phyloP scores from a whole-genome alignment of 2,797 vertebrate species.

The Schizopygopsis pylzovi region DNA sequence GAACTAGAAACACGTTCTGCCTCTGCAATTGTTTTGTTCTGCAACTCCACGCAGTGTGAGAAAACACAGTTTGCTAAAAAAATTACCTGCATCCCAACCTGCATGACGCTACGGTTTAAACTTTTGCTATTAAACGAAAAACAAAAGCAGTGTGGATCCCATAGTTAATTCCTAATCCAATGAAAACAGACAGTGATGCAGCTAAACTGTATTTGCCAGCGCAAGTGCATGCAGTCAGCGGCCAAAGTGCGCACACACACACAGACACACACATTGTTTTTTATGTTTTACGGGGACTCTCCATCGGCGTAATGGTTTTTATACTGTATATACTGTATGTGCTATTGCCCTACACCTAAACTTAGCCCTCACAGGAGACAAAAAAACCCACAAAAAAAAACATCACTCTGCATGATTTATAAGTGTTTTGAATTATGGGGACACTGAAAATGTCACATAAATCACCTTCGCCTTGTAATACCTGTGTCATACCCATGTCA shows the following conservation, averaged over 20 bases:
- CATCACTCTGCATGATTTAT: too few relatives aligned
- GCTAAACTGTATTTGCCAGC: constrained; percentile 44
- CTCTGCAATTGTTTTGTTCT: constrained; percentile 32
- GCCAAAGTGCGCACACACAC: constrained; percentile 18
- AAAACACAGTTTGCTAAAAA: constrained; percentile 34
- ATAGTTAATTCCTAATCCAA: constrained; percentile 52
- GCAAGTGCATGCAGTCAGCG: constrained; percentile 36
- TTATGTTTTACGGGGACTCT: too few relatives aligned
- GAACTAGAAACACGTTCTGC: constrained; percentile 6
- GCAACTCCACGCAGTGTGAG: neutral
- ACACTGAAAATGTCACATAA: too few relatives aligned
- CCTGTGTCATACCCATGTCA: too few relatives aligned
- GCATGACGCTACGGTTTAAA: constrained; percentile 32
- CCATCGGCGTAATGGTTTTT: too few relatives aligned
- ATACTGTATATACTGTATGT: too few relatives aligned
- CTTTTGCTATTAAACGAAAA: constrained; percentile 52
- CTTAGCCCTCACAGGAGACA: too few relatives aligned
- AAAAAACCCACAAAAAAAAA: too few relatives aligned
- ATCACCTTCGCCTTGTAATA: too few relatives aligned
- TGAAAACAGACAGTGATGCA: constrained; percentile 47
- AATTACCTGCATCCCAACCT: neutral
- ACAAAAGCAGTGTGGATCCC: constrained; percentile 52
- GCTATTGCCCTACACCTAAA: too few relatives aligned
- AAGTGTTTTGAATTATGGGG: too few relatives aligned
- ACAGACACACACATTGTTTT: neutral